Base-by-base conservation (phyloP, 2,797 vertebrate genomes). In the Novumbra hubbsi region DNA sequence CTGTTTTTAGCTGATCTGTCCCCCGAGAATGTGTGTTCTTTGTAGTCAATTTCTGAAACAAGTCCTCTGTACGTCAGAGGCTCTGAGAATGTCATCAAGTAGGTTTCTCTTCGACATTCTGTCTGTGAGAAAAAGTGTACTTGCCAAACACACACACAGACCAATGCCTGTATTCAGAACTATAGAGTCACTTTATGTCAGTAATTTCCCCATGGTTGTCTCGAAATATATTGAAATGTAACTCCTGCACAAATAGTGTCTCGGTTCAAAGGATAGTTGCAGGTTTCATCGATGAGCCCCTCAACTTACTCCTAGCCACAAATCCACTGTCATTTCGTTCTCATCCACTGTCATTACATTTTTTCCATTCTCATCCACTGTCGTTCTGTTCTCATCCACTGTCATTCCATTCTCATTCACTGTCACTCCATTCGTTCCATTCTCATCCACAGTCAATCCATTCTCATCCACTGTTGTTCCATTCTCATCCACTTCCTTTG, bases 41-140 rank as follows among this genome's bases (percentile, higher is more conserved):
- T 86, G 76, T 82, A 81, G 70, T 78, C 30, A 48, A 71, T 75
- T 45, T 45, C 6, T 4, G 41, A 45, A 45, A 45, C 41, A 45
- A 45, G 76, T 85, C 80, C 76, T 74, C 79, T 0, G 70, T 76
- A 82, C 72, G 38, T 85, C 82, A 80, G 32, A 30, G 15, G 32
- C 64, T 28, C 15, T 34, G 70, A 8, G 4, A 73, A 77, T 71
- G 62, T 75, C 55, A 45, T 64, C 49, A 52, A 57, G 19, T 21
- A 3, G 52, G 21, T 55, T 55, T 17, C 52, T 55, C 16, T 55
- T 55, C 41, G 41, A 15, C 16, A 55, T 55, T n/a, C 52, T 55
- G 52, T 55, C 60, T 63, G 60, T 63, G 60, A 63, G 60, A 63
- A 63, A 63, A 30, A 5, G 24, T 15, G 24, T 15, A 4, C 27